phyloP scores from a whole-genome alignment of 2,113 vertebrate genomes.

The Hyperopisus bebe region DNA sequence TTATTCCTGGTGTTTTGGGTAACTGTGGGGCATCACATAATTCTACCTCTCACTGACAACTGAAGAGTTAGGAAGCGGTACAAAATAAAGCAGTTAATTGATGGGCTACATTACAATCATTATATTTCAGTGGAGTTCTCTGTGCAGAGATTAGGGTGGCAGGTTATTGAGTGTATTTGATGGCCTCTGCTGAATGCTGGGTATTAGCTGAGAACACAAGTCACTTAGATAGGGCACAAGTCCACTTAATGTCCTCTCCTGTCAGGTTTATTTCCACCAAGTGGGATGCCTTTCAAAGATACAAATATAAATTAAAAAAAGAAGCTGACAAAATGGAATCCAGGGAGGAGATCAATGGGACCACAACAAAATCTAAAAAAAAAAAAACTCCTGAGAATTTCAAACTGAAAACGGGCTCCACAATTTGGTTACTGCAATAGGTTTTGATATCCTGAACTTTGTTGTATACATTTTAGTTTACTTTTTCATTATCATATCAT shows the following conservation, averaged over 20 bases:
- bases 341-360: not conserved
- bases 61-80: not conserved
- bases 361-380: not conserved
- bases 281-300: not conserved
- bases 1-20: not conserved
- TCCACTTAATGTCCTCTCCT: not conserved
- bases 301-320: not conserved
- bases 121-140: not conserved
- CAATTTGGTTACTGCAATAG: not conserved
- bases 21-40: not conserved
- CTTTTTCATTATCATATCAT: not conserved
- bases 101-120: slow-evolving; percentile 2
- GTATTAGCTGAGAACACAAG: slow-evolving; percentile 9
- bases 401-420: not conserved
- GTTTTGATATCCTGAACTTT: not conserved
- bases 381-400: not conserved
- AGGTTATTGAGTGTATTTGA: not conserved
- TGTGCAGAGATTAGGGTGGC: not conserved
- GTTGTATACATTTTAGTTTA: not conserved
- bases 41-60: not conserved
- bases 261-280: not conserved
- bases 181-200: not conserved
- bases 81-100: not conserved
- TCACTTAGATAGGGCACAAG: slow-evolving; percentile 9
- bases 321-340: not conserved